Percentiles rank a stretch among this genome's conserved stretches.
These are phyloP conservation scores for Patiria pectinifera DNA, from an alignment of 53 echinoderm and acorn worm species.

Conservation along the genomic window DNA sequence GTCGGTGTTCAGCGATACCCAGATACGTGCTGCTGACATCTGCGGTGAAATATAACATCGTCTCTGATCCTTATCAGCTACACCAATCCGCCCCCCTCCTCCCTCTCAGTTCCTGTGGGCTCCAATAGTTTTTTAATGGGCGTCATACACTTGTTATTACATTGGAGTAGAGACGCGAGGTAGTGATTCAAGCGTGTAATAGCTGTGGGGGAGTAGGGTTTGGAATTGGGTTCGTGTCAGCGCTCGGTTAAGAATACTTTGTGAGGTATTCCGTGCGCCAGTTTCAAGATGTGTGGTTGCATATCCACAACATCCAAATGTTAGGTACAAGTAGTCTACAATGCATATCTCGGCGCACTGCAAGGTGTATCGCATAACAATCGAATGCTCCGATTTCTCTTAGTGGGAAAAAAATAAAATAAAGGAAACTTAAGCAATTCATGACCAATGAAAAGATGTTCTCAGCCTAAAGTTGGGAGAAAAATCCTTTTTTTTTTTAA, in stretches of 20 bases:
- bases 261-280: neutral
- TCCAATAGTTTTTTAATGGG: neutral
- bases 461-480: no score
- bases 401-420: no score
- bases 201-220: neutral
- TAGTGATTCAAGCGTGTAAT: neutral
- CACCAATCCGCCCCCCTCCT: neutral
- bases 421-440: no score
- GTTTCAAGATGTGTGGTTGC: neutral
- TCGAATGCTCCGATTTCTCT: no score
- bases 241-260: neutral
- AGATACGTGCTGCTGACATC: neutral
- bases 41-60: neutral
- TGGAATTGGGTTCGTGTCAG: neutral
- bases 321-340: neutral
- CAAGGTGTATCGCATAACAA: no score
- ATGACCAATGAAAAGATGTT: no score
- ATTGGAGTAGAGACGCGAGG: neutral
- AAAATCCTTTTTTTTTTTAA: no score
- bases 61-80: neutral
- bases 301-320: neutral
- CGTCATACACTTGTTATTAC: constrained; percentile 1
- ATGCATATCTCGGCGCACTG: neutral
- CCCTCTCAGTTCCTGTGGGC: neutral
- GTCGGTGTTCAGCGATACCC: neutral